Evolutionary conservation across 2,888 invertebrate species (phyloP).

Genomic region (Petrophora chlorosata): DNA sequence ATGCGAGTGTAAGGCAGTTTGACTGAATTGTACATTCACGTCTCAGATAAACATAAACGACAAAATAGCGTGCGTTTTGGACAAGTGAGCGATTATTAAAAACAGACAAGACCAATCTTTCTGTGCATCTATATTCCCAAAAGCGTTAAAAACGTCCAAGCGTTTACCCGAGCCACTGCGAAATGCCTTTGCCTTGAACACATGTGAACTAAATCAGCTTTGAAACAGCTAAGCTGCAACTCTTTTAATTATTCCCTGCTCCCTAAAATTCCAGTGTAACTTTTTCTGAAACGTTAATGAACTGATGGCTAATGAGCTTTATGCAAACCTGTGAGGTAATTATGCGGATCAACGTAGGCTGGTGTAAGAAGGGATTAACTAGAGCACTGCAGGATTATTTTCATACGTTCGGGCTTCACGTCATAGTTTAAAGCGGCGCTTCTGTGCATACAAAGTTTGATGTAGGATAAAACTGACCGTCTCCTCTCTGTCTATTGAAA

Average conservation of each 20-base stretch:
- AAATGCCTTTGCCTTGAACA: slow-evolving; percentile 35
- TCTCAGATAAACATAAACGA: too few relatives aligned
- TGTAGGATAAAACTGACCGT: too few relatives aligned
- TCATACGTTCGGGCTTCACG: not conserved
- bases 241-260: slow-evolving; percentile 65
- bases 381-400: slow-evolving; percentile 1
- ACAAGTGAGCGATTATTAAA: too few relatives aligned
- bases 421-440: not conserved
- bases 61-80: too few relatives aligned
- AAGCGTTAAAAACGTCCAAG: too few relatives aligned
- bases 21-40: too few relatives aligned
- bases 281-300: slow-evolving; percentile 49
- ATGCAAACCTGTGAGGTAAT: slow-evolving; percentile 41
- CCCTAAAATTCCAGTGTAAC: slow-evolving; percentile 44
- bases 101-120: too few relatives aligned
- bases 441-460: not conserved
- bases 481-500: too few relatives aligned
- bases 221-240: slow-evolving; percentile 52
- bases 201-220: slow-evolving; percentile 50
- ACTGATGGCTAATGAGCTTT: slow-evolving; percentile 55
- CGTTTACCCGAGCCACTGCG: not conserved
- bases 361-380: slow-evolving; percentile 1
- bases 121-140: too few relatives aligned
- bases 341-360: slow-evolving; percentile 10
- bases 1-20: too few relatives aligned